These are phyloP conservation scores for Blastobasis lacticolella DNA, from an alignment of 2,888 invertebrate genomes.

Conservation along the genomic window DNA sequence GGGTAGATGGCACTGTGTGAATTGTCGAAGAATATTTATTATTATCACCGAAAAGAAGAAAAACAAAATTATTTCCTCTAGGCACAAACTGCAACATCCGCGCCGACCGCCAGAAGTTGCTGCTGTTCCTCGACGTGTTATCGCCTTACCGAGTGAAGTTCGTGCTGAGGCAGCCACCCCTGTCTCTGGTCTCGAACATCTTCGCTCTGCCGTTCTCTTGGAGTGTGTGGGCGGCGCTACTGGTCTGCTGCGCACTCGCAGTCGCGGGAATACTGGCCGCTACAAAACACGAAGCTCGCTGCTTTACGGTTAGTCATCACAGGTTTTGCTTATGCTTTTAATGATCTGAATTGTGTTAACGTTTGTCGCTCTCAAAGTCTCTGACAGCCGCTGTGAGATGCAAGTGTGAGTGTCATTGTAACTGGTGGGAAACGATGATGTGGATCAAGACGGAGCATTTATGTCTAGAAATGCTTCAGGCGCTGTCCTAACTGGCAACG, in stretches of 20 bases:
- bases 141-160: constrained; percentile 62
- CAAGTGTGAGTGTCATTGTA: too few species aligned
- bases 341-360: too few species aligned
- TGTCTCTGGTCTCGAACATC: constrained; percentile 78
- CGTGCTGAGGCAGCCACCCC: constrained; percentile 78
- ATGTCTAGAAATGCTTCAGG: too few species aligned
- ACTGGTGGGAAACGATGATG: too few species aligned
- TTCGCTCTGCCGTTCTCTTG: constrained; percentile 77
- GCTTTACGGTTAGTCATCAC: constrained; percentile 22
- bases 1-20: background rate
- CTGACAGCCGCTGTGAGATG: too few species aligned
- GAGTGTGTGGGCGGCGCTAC: constrained; percentile 74
- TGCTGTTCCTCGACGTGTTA: constrained; percentile 61
- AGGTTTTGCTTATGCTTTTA: too few species aligned
- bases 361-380: too few species aligned
- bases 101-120: constrained; percentile 35
- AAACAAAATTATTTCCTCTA: constrained; percentile 16
- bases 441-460: too few species aligned
- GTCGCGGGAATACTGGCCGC: constrained; percentile 44
- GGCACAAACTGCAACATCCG: constrained; percentile 43
- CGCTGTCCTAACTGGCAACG: too few species aligned
- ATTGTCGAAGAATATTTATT: background rate
- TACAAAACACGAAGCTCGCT: constrained; percentile 40
- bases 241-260: constrained; percentile 46
- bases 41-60: background rate